phyloP scores from a whole-genome alignment of 2,888 invertebrate genomes.

The Campoplex nolae region DNA sequence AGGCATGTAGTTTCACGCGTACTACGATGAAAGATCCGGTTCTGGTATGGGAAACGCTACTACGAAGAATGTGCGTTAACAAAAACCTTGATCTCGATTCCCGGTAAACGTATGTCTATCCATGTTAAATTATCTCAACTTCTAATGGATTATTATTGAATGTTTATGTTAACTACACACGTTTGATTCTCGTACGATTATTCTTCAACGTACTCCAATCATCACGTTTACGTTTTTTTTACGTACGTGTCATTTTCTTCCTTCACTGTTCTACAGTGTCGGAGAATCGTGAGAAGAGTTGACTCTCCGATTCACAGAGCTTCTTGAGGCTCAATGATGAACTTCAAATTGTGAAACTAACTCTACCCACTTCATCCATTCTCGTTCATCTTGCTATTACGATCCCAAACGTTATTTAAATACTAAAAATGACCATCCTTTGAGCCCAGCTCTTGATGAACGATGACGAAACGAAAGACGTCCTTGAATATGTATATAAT shows the following conservation, averaged over 20 bases:
- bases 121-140: slow-evolving; percentile 32
- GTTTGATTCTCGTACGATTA: slow-evolving; percentile 44
- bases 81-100: slow-evolving; percentile 45
- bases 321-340: slow-evolving; percentile 22
- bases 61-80: slow-evolving; percentile 71
- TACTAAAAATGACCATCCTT: slow-evolving; percentile 13
- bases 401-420: slow-evolving; percentile 11
- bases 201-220: slow-evolving; percentile 38
- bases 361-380: background rate
- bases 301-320: slow-evolving; percentile 52
- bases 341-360: slow-evolving; percentile 65
- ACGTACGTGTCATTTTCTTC: background rate
- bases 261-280: slow-evolving; percentile 12
- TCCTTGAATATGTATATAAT: slow-evolving; percentile 38
- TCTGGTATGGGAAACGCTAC: slow-evolving; percentile 80
- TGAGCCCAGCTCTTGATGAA: slow-evolving; percentile 43
- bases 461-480: slow-evolving; percentile 56
- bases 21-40: slow-evolving; percentile 76
- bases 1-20: slow-evolving; percentile 77
- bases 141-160: slow-evolving; percentile 45
- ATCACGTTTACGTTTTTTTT: slow-evolving; percentile 41
- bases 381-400: background rate
- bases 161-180: slow-evolving; percentile 56
- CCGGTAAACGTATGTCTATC: slow-evolving; percentile 63
- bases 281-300: slow-evolving; percentile 51